These are phyloP conservation scores for Lamellibrachia columna DNA, from an alignment of 2,888 invertebrate genomes.

Conservation along the genomic window DNA sequence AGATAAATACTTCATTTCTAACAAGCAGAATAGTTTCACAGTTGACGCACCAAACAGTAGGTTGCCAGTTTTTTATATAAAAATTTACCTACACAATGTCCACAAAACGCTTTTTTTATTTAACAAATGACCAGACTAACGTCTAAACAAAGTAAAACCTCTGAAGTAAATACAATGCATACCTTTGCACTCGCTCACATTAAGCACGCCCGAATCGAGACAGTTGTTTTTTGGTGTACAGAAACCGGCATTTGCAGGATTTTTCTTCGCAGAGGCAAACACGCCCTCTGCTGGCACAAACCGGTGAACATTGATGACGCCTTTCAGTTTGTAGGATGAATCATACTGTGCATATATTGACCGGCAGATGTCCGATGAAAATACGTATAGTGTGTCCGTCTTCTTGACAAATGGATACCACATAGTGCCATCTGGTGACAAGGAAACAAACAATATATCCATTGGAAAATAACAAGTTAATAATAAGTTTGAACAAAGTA, in stretches of 20 bases:
- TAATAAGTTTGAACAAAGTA: neutral
- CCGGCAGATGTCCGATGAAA: conserved; percentile 55
- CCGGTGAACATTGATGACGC: neutral
- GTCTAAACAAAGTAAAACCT: too few species aligned
- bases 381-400: conserved; percentile 45
- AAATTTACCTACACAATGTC: too few species aligned
- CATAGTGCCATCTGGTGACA: conserved; percentile 44
- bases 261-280: conserved; percentile 40
- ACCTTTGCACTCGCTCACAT: conserved; percentile 36
- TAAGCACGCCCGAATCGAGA: conserved; percentile 49
- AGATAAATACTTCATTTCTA: neutral
- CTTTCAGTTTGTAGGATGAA: neutral
- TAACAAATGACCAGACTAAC: too few species aligned
- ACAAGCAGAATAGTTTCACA: too few species aligned
- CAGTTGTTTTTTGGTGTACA: conserved; percentile 45
- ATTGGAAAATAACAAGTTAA: neutral
- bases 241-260: conserved; percentile 50
- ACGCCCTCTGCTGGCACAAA: conserved; percentile 35
- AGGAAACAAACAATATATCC: neutral
- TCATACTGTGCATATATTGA: conserved; percentile 28
- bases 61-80: too few species aligned
- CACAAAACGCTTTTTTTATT: too few species aligned
- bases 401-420: conserved; percentile 47
- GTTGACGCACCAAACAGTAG: too few species aligned
- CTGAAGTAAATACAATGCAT: neutral